These are phyloP conservation scores for Sparus aurata DNA, from an alignment of 2,797 vertebrate genomes.

Conservation along the genomic window DNA sequence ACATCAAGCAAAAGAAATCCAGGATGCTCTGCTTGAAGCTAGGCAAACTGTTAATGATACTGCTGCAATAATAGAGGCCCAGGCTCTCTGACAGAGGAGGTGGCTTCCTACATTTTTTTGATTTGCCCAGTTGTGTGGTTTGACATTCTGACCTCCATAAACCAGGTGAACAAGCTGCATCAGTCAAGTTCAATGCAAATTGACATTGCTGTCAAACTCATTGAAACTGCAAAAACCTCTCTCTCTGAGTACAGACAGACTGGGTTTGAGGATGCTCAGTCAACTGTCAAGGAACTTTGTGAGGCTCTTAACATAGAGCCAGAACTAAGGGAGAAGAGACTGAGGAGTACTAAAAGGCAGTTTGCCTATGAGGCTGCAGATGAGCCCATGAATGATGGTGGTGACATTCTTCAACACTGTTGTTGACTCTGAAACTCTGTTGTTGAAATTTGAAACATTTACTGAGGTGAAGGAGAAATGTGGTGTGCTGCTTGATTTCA, in stretches of 20 bases:
- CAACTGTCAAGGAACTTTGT: slow-evolving; percentile 11
- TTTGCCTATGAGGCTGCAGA: no score
- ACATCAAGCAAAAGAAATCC: no score
- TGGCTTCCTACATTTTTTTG: no score
- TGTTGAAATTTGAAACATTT: slow-evolving; percentile 4
- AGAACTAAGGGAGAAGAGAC: no score
- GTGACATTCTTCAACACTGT: neutral
- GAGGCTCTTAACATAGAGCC: neutral
- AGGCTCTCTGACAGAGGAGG: no score
- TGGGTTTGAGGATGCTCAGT: neutral
- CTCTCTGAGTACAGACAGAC: neutral
- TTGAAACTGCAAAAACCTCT: neutral
- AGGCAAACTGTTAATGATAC: no score
- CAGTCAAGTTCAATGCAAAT: slow-evolving; percentile 3
- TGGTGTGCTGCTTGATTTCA: no score
- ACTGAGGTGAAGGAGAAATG: neutral
- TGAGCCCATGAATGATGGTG: neutral
- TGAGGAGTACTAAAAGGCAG: no score
- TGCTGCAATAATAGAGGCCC: no score
- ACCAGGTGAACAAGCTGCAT: slow-evolving; percentile 5
- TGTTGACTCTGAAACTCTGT: no score
- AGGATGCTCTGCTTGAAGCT: no score
- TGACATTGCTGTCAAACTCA: slow-evolving; percentile 11
- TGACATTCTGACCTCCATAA: neutral
- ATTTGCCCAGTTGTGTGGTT: neutral